phyloP scores from a whole-genome alignment of 2,888 invertebrate species.

The Cataglyphis rosenhaueri region DNA sequence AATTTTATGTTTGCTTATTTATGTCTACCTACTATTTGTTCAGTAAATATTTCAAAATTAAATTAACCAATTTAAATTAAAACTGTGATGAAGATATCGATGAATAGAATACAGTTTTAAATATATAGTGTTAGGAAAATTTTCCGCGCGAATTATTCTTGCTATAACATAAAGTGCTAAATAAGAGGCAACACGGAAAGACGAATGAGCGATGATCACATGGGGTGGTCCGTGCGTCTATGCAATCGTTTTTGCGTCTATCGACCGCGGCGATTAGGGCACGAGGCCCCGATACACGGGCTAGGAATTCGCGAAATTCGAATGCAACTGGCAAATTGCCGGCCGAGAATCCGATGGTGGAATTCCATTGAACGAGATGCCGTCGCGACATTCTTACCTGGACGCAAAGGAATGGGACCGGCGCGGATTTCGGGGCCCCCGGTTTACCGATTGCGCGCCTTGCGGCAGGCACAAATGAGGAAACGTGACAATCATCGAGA shows the following conservation, averaged over 20 bases:
- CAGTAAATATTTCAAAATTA: constrained; percentile 23
- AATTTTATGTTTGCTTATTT: constrained; percentile 34
- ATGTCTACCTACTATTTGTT: background rate
- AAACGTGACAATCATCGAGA: constrained; percentile 52
- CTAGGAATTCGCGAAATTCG: constrained; percentile 83
- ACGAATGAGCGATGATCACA: constrained; percentile 66
- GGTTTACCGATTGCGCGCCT: background rate
- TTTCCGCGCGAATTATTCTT: background rate
- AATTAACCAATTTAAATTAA: constrained; percentile 19
- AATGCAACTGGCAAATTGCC: constrained; percentile 83
- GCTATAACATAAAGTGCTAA: background rate
- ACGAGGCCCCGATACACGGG: constrained; percentile 75
- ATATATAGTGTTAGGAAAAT: background rate
- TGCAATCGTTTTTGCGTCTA: constrained; percentile 76
- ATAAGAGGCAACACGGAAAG: background rate
- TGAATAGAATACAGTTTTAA: background rate
- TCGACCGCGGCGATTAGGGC: constrained; percentile 75
- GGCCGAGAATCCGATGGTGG: constrained; percentile 79
- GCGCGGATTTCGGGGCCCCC: constrained; percentile 71
- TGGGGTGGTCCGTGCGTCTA: constrained; percentile 80
- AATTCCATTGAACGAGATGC: constrained; percentile 82
- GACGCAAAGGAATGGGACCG: constrained; percentile 77
- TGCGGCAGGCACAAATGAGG: constrained; percentile 48
- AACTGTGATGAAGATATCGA: constrained; percentile 2
- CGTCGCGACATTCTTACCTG: constrained; percentile 82